Percentiles rank a stretch among this genome's conserved stretches.
Evolutionary conservation across 2,888 invertebrate species (phyloP).

Genomic region (Nineta flava): DNA sequence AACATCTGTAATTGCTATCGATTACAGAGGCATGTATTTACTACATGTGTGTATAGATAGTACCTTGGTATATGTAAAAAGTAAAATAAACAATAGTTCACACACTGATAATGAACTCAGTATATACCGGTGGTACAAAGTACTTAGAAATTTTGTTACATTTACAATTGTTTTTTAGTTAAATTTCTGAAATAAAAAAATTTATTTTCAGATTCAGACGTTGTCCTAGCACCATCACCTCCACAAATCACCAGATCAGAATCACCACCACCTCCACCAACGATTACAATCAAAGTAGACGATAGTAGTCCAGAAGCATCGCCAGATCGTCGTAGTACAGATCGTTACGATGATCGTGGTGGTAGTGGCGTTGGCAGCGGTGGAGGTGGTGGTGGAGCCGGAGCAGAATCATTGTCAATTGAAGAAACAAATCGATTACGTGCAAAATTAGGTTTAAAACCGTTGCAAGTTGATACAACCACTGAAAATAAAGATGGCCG

Average conservation of each 20-base stretch:
- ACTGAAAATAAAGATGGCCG: constrained; percentile 30
- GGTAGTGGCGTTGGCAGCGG: constrained; percentile 24
- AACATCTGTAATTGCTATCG: too few relatives aligned
- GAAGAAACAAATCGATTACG: constrained; percentile 79
- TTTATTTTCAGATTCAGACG: constrained; percentile 17
- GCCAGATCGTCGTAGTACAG: background rate
- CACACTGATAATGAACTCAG: too few relatives aligned
- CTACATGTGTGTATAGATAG: too few relatives aligned
- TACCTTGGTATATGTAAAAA: too few relatives aligned
- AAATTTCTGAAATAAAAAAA: too few relatives aligned
- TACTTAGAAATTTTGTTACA: too few relatives aligned
- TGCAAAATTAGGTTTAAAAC: constrained; percentile 86
- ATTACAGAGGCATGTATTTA: too few relatives aligned
- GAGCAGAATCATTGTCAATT: constrained; percentile 49
- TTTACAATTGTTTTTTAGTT: too few relatives aligned
- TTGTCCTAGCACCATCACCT: constrained; percentile 22
- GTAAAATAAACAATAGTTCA: too few relatives aligned
- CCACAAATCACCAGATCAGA: background rate
- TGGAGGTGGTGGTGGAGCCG: constrained; percentile 24
- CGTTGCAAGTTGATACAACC: constrained; percentile 49
- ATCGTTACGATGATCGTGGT: background rate
- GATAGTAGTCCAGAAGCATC: constrained; percentile 10
- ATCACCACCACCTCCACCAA: constrained; percentile 6
- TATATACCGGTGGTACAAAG: too few relatives aligned
- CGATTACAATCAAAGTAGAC: constrained; percentile 4